Conservation (phyloP, 2,888 invertebrate genomes). For the Bombylius discolor region DNA sequence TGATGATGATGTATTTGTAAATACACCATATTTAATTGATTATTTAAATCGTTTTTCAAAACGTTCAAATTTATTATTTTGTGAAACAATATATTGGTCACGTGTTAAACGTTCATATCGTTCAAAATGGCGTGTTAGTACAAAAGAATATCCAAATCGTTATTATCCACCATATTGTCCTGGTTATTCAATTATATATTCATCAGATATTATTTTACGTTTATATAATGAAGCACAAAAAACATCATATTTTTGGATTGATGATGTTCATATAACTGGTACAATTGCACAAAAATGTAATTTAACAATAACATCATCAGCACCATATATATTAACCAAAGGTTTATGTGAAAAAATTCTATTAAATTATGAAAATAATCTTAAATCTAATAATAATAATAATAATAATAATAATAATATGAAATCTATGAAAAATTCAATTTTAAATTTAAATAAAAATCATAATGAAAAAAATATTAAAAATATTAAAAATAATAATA, state of each 20-base stretch:
- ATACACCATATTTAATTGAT: constrained; percentile 47
- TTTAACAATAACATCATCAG: constrained; percentile 36
- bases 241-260: constrained; percentile 66
- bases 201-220: constrained; percentile 45
- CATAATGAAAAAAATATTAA: constrained; percentile 12
- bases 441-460: neutral
- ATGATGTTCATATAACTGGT: constrained; percentile 70
- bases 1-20: constrained; percentile 67
- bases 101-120: constrained; percentile 47
- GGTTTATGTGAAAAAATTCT: constrained; percentile 13
- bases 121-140: constrained; percentile 66
- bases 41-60: constrained; percentile 29
- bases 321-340: constrained; percentile 20
- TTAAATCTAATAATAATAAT: neutral
- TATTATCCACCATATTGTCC: constrained; percentile 65
- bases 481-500: neutral
- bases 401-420: neutral
- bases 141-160: constrained; percentile 46
- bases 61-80: constrained; percentile 47
- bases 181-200: constrained; percentile 57
- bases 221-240: constrained; percentile 47
- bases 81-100: constrained; percentile 41
- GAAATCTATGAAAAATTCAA: neutral
- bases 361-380: constrained; percentile 10
- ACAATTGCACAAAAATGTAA: constrained; percentile 41